Evolutionary conservation across 2,888 invertebrate genomes (phyloP), one percentile per base, ranked within the genome.

Genomic region (Drosophila stalkeri): DNA sequence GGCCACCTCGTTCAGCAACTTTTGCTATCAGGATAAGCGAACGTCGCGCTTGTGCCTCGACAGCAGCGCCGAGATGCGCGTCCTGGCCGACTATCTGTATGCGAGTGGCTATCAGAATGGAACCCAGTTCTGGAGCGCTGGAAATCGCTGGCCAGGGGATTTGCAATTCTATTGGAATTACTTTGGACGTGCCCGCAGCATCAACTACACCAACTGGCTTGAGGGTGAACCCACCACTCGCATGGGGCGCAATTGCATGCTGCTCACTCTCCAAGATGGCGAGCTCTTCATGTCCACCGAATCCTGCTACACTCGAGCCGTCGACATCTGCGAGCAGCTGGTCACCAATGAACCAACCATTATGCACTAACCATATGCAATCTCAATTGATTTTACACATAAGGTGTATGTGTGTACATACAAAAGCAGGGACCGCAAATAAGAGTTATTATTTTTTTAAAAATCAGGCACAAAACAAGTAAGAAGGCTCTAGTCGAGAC

Each of bases 31-130:
- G 73, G 90, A 86, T 7, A 86, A 84, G 61, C 70, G 84, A 5
- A 83, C 90, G 7, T 89, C 85, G 2, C 84, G 90, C n/a, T 72
- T 86, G 3, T 90, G 90, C 54, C 65, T 86, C 31, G 86, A 86
- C 35, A 86, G 75, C 64, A 71, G 37, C 4, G 72, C 74, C 62
- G 85, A 86, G 71, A 90, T 90, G 90, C 70, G 51, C 7, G 20
- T 70, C 20, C 61, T 90, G 65, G 89, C 90, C 46, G 72, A 75
- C 27, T 72, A 84, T 55, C 74, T 90, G 5, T 73, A 75, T 43
- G 81, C 54, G 7, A 59, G 33, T n/a, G 86, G 81, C 47, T 89
- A 64, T 43, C 60, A 61, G 41, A 74, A 81, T 31, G 86, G 86
- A 18, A 76, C 87, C 7, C 64, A 78, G 16, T 86, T 90, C 75